These are phyloP conservation scores for Calliphora vomitoria DNA, from an alignment of 2,888 invertebrate genomes.

Conservation along the genomic window DNA sequence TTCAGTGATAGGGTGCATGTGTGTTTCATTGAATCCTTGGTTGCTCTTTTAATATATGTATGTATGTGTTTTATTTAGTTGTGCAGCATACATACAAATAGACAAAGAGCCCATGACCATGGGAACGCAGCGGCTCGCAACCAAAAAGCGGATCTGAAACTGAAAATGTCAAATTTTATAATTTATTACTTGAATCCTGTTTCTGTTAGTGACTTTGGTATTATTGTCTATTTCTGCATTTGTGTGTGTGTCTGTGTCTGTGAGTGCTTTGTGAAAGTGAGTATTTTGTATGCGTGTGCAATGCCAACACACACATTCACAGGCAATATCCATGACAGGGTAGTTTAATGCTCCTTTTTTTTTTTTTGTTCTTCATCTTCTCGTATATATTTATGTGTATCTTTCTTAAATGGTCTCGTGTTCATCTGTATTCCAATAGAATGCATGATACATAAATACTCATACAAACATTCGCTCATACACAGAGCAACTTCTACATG, in stretches of 20 bases:
- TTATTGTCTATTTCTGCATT: conserved; percentile 73
- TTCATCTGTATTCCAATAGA: conserved; percentile 47
- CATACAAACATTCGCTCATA: conserved; percentile 1
- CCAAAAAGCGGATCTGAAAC: conserved; percentile 82
- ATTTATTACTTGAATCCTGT: conserved; percentile 84
- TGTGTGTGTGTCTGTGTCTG: conserved; percentile 74
- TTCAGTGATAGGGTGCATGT: conserved; percentile 54
- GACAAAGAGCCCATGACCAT: conserved; percentile 74
- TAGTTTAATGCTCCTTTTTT: conserved; percentile 71
- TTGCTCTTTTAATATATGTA: conserved; percentile 38
- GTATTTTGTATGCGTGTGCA: conserved; percentile 78
- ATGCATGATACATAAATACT: conserved; percentile 38
- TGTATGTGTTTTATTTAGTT: conserved; percentile 32
- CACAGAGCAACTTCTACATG: conserved; percentile 16
- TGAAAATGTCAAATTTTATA: conserved; percentile 84
- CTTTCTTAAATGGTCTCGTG: conserved; percentile 59
- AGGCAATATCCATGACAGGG: conserved; percentile 51
- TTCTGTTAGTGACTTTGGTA: conserved; percentile 82
- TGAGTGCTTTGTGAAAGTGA: conserved; percentile 56
- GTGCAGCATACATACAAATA: conserved; percentile 60
- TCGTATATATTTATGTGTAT: conserved; percentile 32
- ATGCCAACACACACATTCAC: neutral
- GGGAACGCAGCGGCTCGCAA: conserved; percentile 77
- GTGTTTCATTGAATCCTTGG: conserved; percentile 58
- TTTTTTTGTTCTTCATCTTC: conserved; percentile 22